Percentiles rank a stretch among this genome's conserved stretches.
Evolutionary conservation across 2,888 invertebrate genomes (phyloP).

Genomic region (Eulithis prunata): DNA sequence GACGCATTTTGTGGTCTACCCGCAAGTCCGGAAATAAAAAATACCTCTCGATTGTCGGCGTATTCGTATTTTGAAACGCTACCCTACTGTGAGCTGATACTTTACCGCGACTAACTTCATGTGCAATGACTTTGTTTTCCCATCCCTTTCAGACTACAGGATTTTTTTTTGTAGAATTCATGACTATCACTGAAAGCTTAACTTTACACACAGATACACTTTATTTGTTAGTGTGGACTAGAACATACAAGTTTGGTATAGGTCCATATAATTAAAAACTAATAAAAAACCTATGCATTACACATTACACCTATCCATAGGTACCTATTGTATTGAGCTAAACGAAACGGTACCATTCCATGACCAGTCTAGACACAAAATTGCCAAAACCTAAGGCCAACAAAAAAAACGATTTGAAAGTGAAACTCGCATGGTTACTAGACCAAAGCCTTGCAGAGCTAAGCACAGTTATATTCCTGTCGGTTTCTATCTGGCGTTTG

Average conservation of each 20-base stretch:
- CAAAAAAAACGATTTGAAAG: slow-evolving; percentile 46
- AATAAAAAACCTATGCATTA: slow-evolving; percentile 2
- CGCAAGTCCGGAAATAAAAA: slow-evolving; percentile 56
- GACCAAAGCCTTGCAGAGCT: slow-evolving; percentile 50
- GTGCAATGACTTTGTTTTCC: too few species aligned
- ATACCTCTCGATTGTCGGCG: slow-evolving; percentile 46
- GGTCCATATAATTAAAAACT: not conserved
- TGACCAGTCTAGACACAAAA: slow-evolving; percentile 40
- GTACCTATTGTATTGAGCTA: not conserved
- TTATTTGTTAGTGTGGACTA: not conserved
- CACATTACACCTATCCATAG: not conserved
- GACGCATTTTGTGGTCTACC: slow-evolving; percentile 45
- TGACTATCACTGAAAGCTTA: too few species aligned
- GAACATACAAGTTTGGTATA: not conserved
- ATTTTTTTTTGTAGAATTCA: too few species aligned
- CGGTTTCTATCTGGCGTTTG: slow-evolving; percentile 60
- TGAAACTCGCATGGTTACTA: slow-evolving; percentile 44
- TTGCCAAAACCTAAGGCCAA: slow-evolving; percentile 33
- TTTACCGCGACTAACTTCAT: too few species aligned
- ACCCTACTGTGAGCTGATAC: too few species aligned
- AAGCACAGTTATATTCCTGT: slow-evolving; percentile 61
- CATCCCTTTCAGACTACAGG: too few species aligned
- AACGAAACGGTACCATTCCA: slow-evolving; percentile 30
- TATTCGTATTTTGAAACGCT: not conserved
- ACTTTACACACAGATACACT: not conserved